Percentiles rank a stretch among this genome's conserved stretches.
Conservation (phyloP, 2,113 vertebrate species). For the Pachycephala philippinensis region DNA sequence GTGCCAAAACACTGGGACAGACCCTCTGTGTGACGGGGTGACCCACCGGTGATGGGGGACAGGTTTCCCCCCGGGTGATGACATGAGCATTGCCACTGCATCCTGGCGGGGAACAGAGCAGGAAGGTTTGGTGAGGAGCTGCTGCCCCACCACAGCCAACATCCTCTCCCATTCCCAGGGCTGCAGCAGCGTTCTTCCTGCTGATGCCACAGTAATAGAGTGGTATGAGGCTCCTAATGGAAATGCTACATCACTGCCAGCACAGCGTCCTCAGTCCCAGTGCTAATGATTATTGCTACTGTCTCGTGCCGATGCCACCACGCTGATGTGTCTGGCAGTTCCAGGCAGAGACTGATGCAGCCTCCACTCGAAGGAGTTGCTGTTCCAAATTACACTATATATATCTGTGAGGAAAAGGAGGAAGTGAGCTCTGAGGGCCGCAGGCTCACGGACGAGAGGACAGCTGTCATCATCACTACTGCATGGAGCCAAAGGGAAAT, state of each 20-base stretch:
- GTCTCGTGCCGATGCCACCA: neutral
- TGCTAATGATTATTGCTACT: slow-evolving; percentile 7
- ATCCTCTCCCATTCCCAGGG: neutral
- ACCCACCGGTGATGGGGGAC: neutral
- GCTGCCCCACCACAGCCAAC: neutral
- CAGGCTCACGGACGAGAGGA: neutral
- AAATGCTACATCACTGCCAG: slow-evolving; percentile 35
- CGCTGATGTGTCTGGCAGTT: neutral
- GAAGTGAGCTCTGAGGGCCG: neutral
- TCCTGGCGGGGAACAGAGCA: neutral
- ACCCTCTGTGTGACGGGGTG: neutral
- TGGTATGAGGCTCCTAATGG: neutral
- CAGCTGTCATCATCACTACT: neutral
- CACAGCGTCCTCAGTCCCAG: neutral
- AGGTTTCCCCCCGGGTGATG: fast-evolving
- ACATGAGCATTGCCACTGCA: neutral
- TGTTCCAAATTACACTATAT: neutral
- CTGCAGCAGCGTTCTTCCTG: neutral
- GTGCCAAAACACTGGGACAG: neutral
- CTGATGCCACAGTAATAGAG: neutral
- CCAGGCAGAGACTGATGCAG: slow-evolving; percentile 10
- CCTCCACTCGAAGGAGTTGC: neutral
- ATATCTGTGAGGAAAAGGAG: neutral
- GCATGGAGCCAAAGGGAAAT: fast-evolving
- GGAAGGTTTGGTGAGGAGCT: neutral